Evolutionary conservation across 2,113 vertebrate genomes (phyloP).

Genomic region (Pterocles burchelli): DNA sequence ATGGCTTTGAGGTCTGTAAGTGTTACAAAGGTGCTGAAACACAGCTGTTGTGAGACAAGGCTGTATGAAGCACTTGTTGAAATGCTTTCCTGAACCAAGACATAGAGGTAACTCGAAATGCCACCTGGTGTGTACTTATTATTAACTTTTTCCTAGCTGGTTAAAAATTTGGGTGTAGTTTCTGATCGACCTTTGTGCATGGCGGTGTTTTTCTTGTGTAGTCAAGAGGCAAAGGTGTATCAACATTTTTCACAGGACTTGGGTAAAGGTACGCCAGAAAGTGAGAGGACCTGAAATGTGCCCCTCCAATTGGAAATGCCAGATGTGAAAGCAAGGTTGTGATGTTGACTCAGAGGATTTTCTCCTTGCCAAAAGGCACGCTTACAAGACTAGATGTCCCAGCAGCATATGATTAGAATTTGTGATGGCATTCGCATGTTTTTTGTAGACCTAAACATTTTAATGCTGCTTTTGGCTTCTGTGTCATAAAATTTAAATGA

Average conservation of each 20-base stretch:
- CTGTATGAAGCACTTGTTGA: not conserved
- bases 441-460: not conserved
- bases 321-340: not conserved
- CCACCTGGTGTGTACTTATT: not conserved
- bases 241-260: not conserved
- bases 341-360: not conserved
- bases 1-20: not conserved
- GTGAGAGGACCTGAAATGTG: not conserved
- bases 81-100: not conserved
- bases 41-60: not conserved
- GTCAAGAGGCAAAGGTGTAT: not conserved
- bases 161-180: not conserved
- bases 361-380: not conserved
- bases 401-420: conserved; percentile 14
- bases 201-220: not conserved
- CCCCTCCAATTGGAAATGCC: not conserved
- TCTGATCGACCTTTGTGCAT: accelerated
- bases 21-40: not conserved
- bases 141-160: not conserved
- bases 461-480: conserved; percentile 14
- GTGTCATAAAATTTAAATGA: conserved; percentile 22
- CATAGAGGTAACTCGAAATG: not conserved
- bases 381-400: not conserved
- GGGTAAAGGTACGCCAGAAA: not conserved
- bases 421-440: conserved; percentile 9